A percentile compares a stretch with the other conserved stretches of the same genome.
Evolutionary conservation across 2,888 invertebrate species (phyloP).

Genomic region (Tridacna gigas): DNA sequence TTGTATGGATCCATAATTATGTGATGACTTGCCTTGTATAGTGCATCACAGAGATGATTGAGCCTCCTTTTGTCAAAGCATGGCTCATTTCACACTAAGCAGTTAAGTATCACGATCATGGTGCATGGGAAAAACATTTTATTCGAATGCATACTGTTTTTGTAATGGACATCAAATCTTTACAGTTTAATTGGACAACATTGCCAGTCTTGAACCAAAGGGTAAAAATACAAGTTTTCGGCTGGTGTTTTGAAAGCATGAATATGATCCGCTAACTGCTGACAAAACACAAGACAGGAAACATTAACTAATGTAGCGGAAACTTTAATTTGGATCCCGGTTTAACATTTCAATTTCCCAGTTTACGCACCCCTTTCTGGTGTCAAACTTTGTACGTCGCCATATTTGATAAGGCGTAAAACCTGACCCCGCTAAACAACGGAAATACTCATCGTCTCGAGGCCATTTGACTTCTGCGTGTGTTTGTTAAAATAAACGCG

Average conservation of each 20-base stretch:
- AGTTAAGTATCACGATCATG: too few species aligned
- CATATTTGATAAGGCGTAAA: constrained; percentile 30
- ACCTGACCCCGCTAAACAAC: constrained; percentile 7
- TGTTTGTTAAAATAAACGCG: too few species aligned
- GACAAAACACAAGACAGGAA: constrained; percentile 34
- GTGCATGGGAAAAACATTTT: too few species aligned
- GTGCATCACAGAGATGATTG: too few species aligned
- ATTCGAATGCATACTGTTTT: too few species aligned
- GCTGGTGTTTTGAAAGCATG: constrained; percentile 49
- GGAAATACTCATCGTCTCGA: not conserved
- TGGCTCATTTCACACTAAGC: too few species aligned
- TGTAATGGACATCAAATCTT: too few species aligned
- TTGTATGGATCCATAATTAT: too few species aligned
- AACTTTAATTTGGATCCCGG: constrained; percentile 60
- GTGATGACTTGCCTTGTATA: too few species aligned
- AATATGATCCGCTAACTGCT: constrained; percentile 34
- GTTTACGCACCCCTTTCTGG: constrained; percentile 47
- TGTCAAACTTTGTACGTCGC: constrained; percentile 49
- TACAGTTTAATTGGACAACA: too few species aligned
- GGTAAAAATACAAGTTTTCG: constrained; percentile 1
- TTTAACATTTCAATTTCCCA: constrained; percentile 62
- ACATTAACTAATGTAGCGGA: constrained; percentile 58
- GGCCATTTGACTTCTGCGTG: not conserved
- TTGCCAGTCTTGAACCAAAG: not conserved
- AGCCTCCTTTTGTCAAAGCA: too few species aligned